Evolutionary conservation across 1,140 invertebrate species (phyloP).

Genomic region (Asobara japonica): DNA sequence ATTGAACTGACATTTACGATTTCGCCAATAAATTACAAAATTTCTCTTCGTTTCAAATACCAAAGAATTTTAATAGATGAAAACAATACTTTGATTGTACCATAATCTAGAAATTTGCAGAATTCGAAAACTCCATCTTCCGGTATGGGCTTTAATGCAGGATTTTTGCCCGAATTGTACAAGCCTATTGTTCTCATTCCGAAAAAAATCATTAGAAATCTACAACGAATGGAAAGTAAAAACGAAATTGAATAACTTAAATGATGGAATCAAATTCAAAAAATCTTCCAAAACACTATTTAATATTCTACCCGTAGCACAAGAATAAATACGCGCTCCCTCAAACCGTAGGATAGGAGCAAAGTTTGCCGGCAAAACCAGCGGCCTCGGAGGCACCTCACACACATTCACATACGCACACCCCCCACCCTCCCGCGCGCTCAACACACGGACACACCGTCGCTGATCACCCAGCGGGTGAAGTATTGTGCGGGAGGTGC

Average conservation of each 20-base stretch:
- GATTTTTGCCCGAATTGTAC: too few species aligned
- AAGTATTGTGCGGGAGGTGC: neutral
- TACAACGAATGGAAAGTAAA: too few species aligned
- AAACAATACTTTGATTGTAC: neutral
- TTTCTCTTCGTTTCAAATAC: neutral
- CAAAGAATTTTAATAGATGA: neutral
- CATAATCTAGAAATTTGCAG: too few species aligned
- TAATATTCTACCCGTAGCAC: neutral
- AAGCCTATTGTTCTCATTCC: too few species aligned
- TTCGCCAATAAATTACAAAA: neutral
- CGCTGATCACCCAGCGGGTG: neutral
- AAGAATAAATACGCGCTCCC: slow-evolving; percentile 23
- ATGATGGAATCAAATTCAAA: too few species aligned
- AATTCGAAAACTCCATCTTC: too few species aligned
- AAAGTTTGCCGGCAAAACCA: slow-evolving; percentile 33
- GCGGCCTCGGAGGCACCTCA: slow-evolving; percentile 5
- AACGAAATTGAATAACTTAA: too few species aligned
- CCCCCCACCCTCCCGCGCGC: neutral
- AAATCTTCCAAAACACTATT: neutral
- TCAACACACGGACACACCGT: slow-evolving; percentile 14
- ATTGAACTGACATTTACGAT: neutral
- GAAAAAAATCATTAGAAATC: too few species aligned
- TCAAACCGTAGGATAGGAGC: slow-evolving; percentile 14
- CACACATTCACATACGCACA: slow-evolving; percentile 11
- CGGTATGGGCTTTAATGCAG: too few species aligned